phyloP scores from a whole-genome alignment of 2,888 invertebrate genomes.

The Zygothrica quintamaculata region DNA sequence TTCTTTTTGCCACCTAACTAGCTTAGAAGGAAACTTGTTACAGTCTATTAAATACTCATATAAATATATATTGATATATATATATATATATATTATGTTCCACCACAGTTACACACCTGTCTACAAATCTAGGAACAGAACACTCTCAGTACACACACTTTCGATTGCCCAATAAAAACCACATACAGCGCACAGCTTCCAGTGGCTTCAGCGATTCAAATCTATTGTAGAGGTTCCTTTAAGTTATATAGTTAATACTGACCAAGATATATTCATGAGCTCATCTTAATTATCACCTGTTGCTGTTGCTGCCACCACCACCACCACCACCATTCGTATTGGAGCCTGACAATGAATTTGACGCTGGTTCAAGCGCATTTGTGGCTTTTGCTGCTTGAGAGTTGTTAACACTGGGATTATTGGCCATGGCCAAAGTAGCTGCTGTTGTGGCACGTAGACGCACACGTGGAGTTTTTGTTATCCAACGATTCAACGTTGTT shows the following conservation, averaged over 20 bases:
- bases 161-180: slow-evolving; percentile 60
- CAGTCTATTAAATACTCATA: slow-evolving; percentile 77
- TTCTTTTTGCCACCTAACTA: slow-evolving; percentile 58
- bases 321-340: slow-evolving; percentile 59
- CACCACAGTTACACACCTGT: slow-evolving; percentile 19
- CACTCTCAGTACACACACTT: neutral
- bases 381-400: slow-evolving; percentile 22
- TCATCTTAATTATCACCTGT: slow-evolving; percentile 42
- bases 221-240: slow-evolving; percentile 3
- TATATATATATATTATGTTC: slow-evolving; percentile 25
- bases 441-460: slow-evolving; percentile 42
- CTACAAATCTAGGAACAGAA: slow-evolving; percentile 1
- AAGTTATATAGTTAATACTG: slow-evolving; percentile 40
- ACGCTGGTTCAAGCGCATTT: neutral
- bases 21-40: slow-evolving; percentile 74
- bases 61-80: no score
- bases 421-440: slow-evolving; percentile 7
- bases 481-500: slow-evolving; percentile 79
- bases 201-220: slow-evolving; percentile 10
- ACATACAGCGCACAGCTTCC: slow-evolving; percentile 48
- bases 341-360: slow-evolving; percentile 6
- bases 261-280: slow-evolving; percentile 1
- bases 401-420: neutral
- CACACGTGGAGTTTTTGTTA: slow-evolving; percentile 75
- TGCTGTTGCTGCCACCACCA: slow-evolving; percentile 48